Evolutionary conservation across 2,113 vertebrate species (phyloP).

Genomic region (Uria lomvia): DNA sequence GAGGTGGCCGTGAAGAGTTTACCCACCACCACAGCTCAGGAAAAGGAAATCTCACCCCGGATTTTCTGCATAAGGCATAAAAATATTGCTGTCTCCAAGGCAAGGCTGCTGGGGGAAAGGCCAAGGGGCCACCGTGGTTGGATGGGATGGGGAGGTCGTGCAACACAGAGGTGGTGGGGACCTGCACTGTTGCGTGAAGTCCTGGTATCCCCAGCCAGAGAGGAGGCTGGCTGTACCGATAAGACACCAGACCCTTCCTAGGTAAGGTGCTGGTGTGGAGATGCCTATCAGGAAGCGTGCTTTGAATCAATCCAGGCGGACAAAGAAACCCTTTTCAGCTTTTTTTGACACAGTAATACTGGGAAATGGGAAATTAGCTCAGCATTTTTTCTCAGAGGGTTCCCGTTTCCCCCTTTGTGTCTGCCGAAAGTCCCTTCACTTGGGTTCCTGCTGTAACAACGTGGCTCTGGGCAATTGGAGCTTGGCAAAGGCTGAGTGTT

Average conservation of each 20-base stretch:
- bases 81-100: not conserved
- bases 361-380: not conserved
- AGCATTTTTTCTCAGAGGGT: not conserved
- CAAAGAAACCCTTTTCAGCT: not conserved
- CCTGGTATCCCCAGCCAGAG: not conserved
- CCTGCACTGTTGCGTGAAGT: rapidly evolving
- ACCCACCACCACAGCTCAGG: no score
- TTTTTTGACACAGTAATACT: not conserved
- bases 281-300: not conserved
- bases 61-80: not conserved
- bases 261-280: not conserved
- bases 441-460: not conserved
- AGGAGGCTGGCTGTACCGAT: not conserved
- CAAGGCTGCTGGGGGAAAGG: not conserved
- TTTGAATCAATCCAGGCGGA: not conserved
- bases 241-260: not conserved
- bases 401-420: not conserved
- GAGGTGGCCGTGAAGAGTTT: not conserved
- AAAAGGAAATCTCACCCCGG: not conserved
- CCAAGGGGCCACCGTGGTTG: rapidly evolving
- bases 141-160: not conserved
- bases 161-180: not conserved
- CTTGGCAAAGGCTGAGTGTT: not conserved
- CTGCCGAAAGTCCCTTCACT: not conserved
- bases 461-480: not conserved